phyloP scores from a whole-genome alignment of 2,888 invertebrate genomes.

The Gonocerus acuteangulatus region DNA sequence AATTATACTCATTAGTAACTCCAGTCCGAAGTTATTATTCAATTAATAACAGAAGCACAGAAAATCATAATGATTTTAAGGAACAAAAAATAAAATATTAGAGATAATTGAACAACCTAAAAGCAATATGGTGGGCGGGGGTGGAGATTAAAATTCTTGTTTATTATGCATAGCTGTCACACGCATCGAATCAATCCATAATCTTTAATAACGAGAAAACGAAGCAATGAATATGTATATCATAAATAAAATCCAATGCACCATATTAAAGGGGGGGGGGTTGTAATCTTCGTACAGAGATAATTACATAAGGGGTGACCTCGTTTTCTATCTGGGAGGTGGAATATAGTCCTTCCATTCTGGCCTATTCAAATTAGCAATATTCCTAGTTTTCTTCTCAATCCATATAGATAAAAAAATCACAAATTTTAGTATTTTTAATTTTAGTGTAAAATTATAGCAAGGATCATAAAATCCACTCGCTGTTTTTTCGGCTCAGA shows the following conservation, averaged over 20 bases:
- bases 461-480: no score
- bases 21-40: not conserved
- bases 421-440: no score
- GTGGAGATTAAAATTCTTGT: not conserved
- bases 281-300: slow-evolving; percentile 10
- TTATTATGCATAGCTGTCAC: slow-evolving; percentile 24
- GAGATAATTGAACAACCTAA: slow-evolving; percentile 8
- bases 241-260: slow-evolving; percentile 22
- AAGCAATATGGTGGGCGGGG: not conserved
- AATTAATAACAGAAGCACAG: not conserved
- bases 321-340: slow-evolving; percentile 18
- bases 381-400: not conserved
- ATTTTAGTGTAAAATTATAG: no score
- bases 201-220: slow-evolving; percentile 24
- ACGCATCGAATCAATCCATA: slow-evolving; percentile 22
- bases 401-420: no score
- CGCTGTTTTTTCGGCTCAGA: no score
- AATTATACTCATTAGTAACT: slow-evolving; percentile 1
- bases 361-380: not conserved
- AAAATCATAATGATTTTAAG: not conserved
- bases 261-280: slow-evolving; percentile 15
- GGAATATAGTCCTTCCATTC: not conserved
- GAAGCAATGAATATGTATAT: slow-evolving; percentile 25
- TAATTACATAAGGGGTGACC: slow-evolving; percentile 18
- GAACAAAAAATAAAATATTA: slow-evolving; percentile 4